Evolutionary conservation across 35 echinoderm and acorn worm genomes (phyloP).

Genomic region (Acanthaster planci): DNA sequence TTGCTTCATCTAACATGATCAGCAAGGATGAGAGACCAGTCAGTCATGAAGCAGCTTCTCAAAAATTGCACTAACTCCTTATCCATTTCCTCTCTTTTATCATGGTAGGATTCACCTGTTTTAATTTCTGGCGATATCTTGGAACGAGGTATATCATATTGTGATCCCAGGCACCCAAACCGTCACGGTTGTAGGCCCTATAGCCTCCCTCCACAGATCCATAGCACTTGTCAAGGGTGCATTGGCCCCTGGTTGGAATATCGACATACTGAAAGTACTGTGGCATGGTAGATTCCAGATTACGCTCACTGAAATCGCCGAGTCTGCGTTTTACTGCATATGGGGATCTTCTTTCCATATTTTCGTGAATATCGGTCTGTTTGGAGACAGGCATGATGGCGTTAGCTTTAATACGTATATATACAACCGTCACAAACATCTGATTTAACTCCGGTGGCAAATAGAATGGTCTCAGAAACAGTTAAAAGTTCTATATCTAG

Average conservation of each 20-base stretch:
- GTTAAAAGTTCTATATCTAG: background rate
- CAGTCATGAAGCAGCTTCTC: background rate
- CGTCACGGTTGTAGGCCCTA: no score
- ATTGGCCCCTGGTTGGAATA: background rate
- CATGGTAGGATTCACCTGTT: background rate
- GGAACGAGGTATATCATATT: no score
- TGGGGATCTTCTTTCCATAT: background rate
- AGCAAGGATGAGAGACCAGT: background rate
- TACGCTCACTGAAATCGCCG: background rate
- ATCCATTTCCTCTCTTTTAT: background rate
- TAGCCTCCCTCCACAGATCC: no score
- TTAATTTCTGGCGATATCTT: no score
- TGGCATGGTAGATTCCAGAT: background rate
- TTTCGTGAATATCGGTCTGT: background rate
- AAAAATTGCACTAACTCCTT: background rate
- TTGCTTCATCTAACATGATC: background rate
- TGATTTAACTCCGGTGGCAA: background rate
- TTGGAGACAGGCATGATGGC: background rate
- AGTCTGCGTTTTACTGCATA: background rate
- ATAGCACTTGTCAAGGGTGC: background rate
- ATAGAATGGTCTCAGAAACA: conserved; percentile 1
- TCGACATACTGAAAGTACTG: background rate
- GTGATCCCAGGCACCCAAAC: no score
- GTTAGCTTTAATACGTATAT: no score
- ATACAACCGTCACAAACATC: background rate